Base-by-base conservation (phyloP, 2,797 vertebrate species). In the Cephalopachus bancanus region DNA sequence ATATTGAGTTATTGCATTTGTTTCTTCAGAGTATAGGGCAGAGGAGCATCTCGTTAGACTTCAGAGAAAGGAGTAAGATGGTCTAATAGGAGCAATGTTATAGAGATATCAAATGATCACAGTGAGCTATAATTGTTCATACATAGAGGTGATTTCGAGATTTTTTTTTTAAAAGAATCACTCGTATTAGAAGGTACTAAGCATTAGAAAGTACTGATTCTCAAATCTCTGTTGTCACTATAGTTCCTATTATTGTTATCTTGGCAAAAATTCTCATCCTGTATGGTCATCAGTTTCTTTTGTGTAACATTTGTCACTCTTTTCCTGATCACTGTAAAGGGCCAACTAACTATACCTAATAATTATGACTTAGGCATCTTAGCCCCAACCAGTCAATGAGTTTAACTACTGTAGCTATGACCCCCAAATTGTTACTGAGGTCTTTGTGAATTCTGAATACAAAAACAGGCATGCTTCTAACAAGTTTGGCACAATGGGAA, bases 391-490 rank as follows among this genome's bases (percentile, higher is more conserved):
- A 16, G 57, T 37, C 49, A 85, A 0, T 57, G 69, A 14, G 15
- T 67, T 83, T 86, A 95, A 89, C 80, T 83, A 51, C 64, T 71
- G 33, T 59, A 71, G 51, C 71, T 76, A 10, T 74, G 85, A 30
- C 91, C 59, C 80, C 33, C 0, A 64, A 64, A 57, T 75, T 91
- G 59, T 90, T 87, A 64, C 53, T 44, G 62, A 19, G 33, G 62
- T n/a, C 24, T 79, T 76, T 94, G n/a, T 83, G 37, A 93, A 92
- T 71, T 79, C 9, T 59, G 92, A 85, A 84, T 71, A 87, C 79
- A 49, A 94, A 93, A 88, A 92, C 49, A 87, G 51, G 24, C 87
- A 1, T 71, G 14, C 49, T 88, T 92, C 94, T 76, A 88, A 59
- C 22, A 3, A 6, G 72, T 83, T 83, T 83, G 57, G 83, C 92